Conservation (phyloP, 2,888 invertebrate genomes). For the Ectemnius cavifrons region DNA sequence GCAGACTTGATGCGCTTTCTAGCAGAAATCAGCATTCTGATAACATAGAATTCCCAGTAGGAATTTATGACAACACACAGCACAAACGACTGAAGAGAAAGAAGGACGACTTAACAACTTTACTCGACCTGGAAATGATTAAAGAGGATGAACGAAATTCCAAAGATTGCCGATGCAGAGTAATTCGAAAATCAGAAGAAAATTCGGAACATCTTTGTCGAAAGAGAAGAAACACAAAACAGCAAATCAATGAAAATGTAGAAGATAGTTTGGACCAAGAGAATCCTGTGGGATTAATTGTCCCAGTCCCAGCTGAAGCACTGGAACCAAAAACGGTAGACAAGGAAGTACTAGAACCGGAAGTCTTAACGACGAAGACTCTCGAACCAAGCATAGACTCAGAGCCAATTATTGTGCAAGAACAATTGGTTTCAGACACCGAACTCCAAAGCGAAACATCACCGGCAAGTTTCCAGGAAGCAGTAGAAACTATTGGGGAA, state of each 20-base stretch:
- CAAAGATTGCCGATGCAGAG: constrained; percentile 66
- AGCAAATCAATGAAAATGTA: background rate
- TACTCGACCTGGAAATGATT: constrained; percentile 68
- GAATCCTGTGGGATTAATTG: background rate
- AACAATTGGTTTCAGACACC: background rate
- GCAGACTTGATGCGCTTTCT: no score
- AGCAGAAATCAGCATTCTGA: background rate
- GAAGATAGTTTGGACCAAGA: background rate
- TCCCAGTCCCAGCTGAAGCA: background rate
- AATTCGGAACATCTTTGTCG: background rate
- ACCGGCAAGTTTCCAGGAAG: background rate
- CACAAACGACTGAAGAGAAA: constrained; percentile 48
- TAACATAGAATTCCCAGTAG: background rate
- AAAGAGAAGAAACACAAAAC: constrained; percentile 14
- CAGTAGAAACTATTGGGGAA: constrained; percentile 8
- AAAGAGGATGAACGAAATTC: constrained; percentile 64
- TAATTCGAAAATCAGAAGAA: constrained; percentile 49
- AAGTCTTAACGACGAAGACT: background rate
- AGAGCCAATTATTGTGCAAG: no score
- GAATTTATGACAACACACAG: background rate
- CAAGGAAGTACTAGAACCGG: background rate
- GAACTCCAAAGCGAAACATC: background rate
- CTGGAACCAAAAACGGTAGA: background rate
- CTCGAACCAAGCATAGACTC: no score
- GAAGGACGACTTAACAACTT: constrained; percentile 38